Base-by-base conservation (phyloP, 2,113 vertebrate genomes). In the Gymnogyps californianus region DNA sequence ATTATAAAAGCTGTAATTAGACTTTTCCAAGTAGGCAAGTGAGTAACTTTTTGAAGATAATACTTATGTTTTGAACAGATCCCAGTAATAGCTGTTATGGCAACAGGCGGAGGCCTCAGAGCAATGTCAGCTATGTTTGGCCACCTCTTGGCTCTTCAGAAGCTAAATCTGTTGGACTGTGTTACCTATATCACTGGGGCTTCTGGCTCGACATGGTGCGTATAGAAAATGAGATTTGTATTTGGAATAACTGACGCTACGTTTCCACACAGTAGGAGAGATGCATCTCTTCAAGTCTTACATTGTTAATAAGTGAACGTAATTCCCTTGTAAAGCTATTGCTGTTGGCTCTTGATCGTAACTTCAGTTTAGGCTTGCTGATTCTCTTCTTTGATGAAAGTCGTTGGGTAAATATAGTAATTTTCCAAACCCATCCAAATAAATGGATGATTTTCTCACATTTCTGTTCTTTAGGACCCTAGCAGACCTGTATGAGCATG, bases 131-230 rank as follows among this genome's bases (percentile, higher is more conserved):
- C 98, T 46, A 97, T 98, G 42, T 98, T 98, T 13, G 99, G 99
- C 13, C 98, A 98, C 67, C 97, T 99, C 88, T 97, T 96, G 19
- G 98, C 97, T 38, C 98, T 99, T 64, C 98, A 98, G 97, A 98
- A 98, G 24, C 95, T 99, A 11, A 96, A 98, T 55, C 96, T 99
- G 15, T 85, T 99, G 92, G 98, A 99, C 72, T 97, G 98, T 21
- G 76, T 98, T 86, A 98, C 98, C 64, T 99, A 99, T 83, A 78
- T 99, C 89, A 98, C 98, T 0, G 98, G 98, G 46, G 98, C 99
- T 81, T 99, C 99, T 18, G 99, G 99, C 51, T 99, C 99, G 3
- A 99, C 99, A 19, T 99, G 99, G 99, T 99, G 75, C 71, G 98
- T 80, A 94, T 26, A 38, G 52, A 74, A 59, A 49, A 90, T 57